These are phyloP conservation scores for Polylopha cassiicola DNA, from an alignment of 2,888 invertebrate species.

Conservation along the genomic window DNA sequence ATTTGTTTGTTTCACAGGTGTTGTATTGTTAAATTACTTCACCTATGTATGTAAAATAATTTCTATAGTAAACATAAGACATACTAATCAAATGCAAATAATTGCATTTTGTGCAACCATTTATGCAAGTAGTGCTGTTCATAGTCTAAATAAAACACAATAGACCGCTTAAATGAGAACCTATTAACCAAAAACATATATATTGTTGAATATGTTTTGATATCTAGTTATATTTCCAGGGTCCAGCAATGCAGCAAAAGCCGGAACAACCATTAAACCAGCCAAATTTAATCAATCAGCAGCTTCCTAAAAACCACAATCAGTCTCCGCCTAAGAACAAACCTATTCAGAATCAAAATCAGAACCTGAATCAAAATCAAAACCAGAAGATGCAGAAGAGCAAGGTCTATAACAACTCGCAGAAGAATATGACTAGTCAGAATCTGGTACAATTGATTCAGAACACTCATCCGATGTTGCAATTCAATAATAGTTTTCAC, in stretches of 20 bases:
- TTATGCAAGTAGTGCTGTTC: no score
- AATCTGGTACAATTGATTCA: constrained; percentile 66
- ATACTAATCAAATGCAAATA: no score
- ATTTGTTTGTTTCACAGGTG: no score
- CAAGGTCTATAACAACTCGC: constrained; percentile 52
- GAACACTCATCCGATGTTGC: constrained; percentile 67
- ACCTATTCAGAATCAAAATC: constrained; percentile 22
- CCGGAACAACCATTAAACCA: constrained; percentile 18
- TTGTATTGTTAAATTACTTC: no score
- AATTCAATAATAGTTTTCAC: constrained; percentile 56
- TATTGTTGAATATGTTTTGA: constrained; percentile 2
- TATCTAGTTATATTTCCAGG: constrained; percentile 34
- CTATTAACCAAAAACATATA: no score
- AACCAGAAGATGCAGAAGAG: constrained; percentile 48
- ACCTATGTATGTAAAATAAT: no score
- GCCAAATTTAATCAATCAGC: no score
- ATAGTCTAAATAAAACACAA: no score
- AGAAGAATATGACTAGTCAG: constrained; percentile 46
- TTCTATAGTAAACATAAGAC: no score
- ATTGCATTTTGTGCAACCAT: no score
- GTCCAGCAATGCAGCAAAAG: constrained; percentile 49
- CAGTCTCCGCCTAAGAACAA: constrained; percentile 39
- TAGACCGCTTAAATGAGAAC: no score
- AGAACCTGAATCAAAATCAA: constrained; percentile 32
- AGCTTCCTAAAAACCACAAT: constrained; percentile 23